Conservation (phyloP, 2,797 vertebrate genomes). For the Pangasius mekongensis region DNA sequence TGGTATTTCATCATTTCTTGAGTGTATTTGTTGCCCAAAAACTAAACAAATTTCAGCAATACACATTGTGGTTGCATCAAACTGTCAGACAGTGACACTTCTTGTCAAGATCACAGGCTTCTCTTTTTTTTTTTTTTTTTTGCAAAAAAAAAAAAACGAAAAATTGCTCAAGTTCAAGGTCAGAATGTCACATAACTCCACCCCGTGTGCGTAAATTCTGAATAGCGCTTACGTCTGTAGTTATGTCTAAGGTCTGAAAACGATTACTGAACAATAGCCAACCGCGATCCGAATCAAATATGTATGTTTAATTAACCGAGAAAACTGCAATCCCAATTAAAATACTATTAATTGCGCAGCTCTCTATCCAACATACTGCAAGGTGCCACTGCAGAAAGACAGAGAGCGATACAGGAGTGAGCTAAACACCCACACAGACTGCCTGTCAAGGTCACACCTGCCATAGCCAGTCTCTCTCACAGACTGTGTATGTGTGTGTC, state of each 20-base stretch:
- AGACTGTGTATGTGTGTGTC: conserved; percentile 19
- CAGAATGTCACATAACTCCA: background rate
- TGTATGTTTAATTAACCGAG: background rate
- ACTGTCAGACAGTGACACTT: background rate
- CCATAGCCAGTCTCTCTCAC: conserved; percentile 20
- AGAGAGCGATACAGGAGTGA: conserved; percentile 16
- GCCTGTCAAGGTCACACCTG: conserved; percentile 55
- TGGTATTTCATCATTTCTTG: background rate
- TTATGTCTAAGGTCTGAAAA: background rate
- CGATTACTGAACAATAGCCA: background rate
- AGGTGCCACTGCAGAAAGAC: conserved; percentile 45
- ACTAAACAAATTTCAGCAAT: background rate
- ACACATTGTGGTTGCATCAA: background rate
- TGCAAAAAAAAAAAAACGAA: background rate
- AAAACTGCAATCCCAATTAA: background rate
- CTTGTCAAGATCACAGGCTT: background rate
- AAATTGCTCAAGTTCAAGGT: background rate
- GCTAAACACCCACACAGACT: conserved; percentile 39
- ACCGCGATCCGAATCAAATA: background rate
- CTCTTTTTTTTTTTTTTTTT: too few species aligned
- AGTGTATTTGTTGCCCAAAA: background rate
- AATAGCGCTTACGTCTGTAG: background rate
- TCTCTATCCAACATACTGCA: conserved; percentile 21
- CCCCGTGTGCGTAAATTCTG: background rate
- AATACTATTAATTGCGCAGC: conserved; percentile 11